Percentiles rank a stretch among this genome's conserved stretches.
Conservation (phyloP, 2,113 vertebrate genomes). For the Myiozetetes cayanensis region DNA sequence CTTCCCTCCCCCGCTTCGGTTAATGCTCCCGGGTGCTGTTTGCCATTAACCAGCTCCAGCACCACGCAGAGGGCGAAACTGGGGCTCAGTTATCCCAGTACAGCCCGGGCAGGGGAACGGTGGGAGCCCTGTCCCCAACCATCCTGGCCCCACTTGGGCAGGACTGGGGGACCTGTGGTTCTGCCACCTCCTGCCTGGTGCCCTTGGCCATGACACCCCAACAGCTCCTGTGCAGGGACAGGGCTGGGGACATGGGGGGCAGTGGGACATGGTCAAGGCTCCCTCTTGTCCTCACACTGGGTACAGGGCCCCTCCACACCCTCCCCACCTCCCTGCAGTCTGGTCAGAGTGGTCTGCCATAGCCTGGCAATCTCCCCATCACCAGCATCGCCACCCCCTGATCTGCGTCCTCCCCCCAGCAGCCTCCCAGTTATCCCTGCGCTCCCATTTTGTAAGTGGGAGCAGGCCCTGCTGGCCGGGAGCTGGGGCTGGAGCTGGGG, state of each 20-base stretch:
- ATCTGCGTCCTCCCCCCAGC: neutral
- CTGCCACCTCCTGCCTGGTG: rapidly evolving
- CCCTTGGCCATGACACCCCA: neutral
- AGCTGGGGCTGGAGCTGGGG: neutral
- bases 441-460: neutral
- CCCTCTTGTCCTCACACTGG: rapidly evolving
- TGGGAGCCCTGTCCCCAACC: neutral
- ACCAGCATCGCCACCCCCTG: rapidly evolving
- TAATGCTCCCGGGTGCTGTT: neutral
- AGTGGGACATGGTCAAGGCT: neutral
- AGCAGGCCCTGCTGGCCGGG: neutral
- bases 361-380: neutral
- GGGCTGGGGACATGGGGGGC: neutral
- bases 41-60: slow-evolving; percentile 25
- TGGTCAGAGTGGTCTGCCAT: rapidly evolving
- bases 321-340: neutral
- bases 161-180: neutral
- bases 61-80: neutral
- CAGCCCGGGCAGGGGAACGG: neutral
- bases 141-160: rapidly evolving
- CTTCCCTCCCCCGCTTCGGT: neutral
- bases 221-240: neutral
- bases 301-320: neutral
- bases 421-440: neutral
- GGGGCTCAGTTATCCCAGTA: neutral